These are phyloP conservation scores for Formicarius rufipectus DNA, from an alignment of 2,113 vertebrate species.

Conservation along the genomic window DNA sequence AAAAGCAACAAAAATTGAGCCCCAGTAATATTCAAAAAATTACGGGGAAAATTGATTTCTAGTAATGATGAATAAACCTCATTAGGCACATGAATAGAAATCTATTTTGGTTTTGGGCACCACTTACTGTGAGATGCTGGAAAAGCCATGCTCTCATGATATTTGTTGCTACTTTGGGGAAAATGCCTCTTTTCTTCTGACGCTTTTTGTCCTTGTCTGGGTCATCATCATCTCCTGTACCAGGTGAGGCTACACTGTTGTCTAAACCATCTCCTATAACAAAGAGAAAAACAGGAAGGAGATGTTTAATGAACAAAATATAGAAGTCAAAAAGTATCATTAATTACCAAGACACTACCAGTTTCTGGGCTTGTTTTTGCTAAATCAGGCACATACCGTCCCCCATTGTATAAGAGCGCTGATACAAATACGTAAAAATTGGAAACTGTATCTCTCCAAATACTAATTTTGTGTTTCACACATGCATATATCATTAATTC, in stretches of 20 bases:
- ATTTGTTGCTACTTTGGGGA: constrained; percentile 99
- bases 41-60: constrained; percentile 5
- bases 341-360: constrained; percentile 63
- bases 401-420: constrained; percentile 72
- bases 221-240: constrained; percentile 97
- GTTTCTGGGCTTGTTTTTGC: constrained; percentile 63
- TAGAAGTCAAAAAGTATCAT: constrained; percentile 46
- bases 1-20: neutral
- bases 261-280: constrained; percentile 95
- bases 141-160: constrained; percentile 99
- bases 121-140: constrained; percentile 99
- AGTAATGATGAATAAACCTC: neutral
- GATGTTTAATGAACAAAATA: constrained; percentile 68
- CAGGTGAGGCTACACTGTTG: constrained; percentile 98
- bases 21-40: constrained; percentile 15
- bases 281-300: constrained; percentile 64
- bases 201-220: constrained; percentile 99
- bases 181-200: constrained; percentile 99
- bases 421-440: constrained; percentile 77
- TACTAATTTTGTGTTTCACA: constrained; percentile 77
- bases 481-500: constrained; percentile 87
- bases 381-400: constrained; percentile 63
- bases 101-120: constrained; percentile 33
- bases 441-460: constrained; percentile 80
- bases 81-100: constrained; percentile 34